These are phyloP conservation scores for Styela plicata DNA, from an alignment of 23 tunicate genomes.

Conservation along the genomic window DNA sequence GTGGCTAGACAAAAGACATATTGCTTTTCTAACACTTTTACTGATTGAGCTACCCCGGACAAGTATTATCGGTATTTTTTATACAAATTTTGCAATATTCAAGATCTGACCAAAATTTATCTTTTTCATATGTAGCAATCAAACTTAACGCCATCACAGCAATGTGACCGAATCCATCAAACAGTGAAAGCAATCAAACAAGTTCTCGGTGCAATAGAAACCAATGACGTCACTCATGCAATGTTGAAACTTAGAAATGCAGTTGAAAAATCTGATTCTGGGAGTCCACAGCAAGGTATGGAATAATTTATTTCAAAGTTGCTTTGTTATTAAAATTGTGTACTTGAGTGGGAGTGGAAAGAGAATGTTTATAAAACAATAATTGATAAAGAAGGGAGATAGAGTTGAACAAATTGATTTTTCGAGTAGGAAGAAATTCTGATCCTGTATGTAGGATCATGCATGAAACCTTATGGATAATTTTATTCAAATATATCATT, in stretches of 20 bases:
- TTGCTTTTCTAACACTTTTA: background rate
- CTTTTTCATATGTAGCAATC: conserved; percentile 1
- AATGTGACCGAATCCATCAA: conserved; percentile 53
- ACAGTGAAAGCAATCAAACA: conserved; percentile 59
- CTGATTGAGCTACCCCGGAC: background rate
- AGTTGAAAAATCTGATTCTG: background rate
- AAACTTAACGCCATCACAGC: conserved; percentile 30
- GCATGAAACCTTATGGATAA: too few relatives aligned
- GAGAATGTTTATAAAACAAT: too few relatives aligned
- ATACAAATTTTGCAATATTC: background rate
- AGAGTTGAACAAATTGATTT: too few relatives aligned
- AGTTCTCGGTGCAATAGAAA: conserved; percentile 53
- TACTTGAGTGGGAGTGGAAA: too few relatives aligned
- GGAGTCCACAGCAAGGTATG: background rate
- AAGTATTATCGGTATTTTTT: background rate
- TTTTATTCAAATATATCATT: too few relatives aligned
- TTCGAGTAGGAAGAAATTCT: too few relatives aligned
- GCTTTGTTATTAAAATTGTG: too few relatives aligned
- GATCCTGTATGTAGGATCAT: too few relatives aligned
- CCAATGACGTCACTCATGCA: conserved; percentile 30
- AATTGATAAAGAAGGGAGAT: too few relatives aligned
- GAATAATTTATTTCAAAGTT: too few relatives aligned
- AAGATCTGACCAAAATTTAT: too few relatives aligned
- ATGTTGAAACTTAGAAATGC: conserved; percentile 29
- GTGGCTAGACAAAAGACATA: background rate